Base-by-base conservation (phyloP, 2,888 invertebrate species). In the Philaethria dido region DNA sequence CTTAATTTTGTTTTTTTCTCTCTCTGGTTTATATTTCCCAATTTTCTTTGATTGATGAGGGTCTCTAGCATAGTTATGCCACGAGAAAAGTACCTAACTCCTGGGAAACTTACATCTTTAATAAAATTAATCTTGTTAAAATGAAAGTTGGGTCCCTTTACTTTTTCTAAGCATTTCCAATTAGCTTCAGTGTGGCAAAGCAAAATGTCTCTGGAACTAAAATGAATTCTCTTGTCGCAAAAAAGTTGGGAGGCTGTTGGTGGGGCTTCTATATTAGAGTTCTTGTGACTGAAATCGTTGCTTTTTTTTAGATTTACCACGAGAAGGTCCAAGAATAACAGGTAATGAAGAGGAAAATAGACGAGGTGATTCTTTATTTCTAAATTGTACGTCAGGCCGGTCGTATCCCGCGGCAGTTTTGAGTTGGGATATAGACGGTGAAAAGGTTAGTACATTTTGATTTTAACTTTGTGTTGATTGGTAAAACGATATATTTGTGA, bases 391-490 rank as follows among this genome's bases (percentile, higher is more conserved):
- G 45, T 96, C 96, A 48, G 95, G 95, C 50, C 94, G 95, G 81
- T 96, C 96, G 69, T 95, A 95, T 84, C 96, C 96, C 36, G 95
- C 96, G 20, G 95, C 96, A 22, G 92, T 94, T 72, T 93, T 96
- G 29, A 95, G 95, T 80, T 96, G 96, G 96, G 96, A 95, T 86
- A 95, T 96, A 80, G 96, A 96, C 80, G 96, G 96, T 76, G 94
- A 95, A 85, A 94, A 95, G 94, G 96, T 96, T 89, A 83, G 84
- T 50, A 42, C 36, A 47, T 42, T 36, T 33, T 42, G 2, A 16
- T 11, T 16, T 25, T 50, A 16, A 9, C 13, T 33, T 20, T 20
- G 5, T 39, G 6, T 57, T 2, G 14, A 33, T 33, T 33, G 9
- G 8, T 25, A 4, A 25, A 25, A 4, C 5, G 25, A 25, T 25